Evolutionary conservation across 2,888 invertebrate species (phyloP), one percentile per base, ranked within the genome.

Genomic region (Apodemia mormo): DNA sequence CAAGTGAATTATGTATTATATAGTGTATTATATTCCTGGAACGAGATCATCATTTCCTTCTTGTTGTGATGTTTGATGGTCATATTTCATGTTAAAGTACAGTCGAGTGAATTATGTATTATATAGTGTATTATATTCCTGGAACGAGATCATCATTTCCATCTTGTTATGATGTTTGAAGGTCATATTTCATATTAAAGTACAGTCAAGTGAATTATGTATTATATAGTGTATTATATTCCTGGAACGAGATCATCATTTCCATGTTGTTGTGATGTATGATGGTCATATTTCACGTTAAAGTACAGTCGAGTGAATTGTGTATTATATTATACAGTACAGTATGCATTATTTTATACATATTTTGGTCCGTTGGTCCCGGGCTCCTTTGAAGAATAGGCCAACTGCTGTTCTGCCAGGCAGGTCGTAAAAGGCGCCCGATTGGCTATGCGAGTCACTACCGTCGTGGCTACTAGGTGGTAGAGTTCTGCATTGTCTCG

Each of bases 181-280:
- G 30, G 30, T 61, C 33, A 33, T 6, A 33, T 10, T 30, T 61
- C 14, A 12, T 30, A 2, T 61, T 61, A 29, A 61, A 12, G 61
- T 30, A 30, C 8, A 22, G 56, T 56, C 22, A 2, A 29, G 56
- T 56, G 22, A 0, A 29, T n/a, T 43, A 5, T 5, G 43, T 43
- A 9, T 3, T n/a, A n/a, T n/a, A n/a, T n/a, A n/a, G n/a, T n/a
- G n/a, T n/a, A n/a, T n/a, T n/a, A n/a, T 14, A 61, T 61, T 61
- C 61, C 61, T 61, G 33, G 61, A 61, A 61, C 61, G 33, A 61
- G 33, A 30, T 61, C 61, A 33, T 61, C 61, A 61, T 61, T 61
- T 61, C 33, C 61, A 61, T 61, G 61, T 30, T 30, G 33, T 61
- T 61, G 33, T 33, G 33, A 33, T 58, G 58, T 58, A 10, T 61